Evolutionary conservation across 1,140 invertebrate genomes (phyloP), one percentile per base, ranked within the genome.

Genomic region (Lepidotrigona ventralis): DNA sequence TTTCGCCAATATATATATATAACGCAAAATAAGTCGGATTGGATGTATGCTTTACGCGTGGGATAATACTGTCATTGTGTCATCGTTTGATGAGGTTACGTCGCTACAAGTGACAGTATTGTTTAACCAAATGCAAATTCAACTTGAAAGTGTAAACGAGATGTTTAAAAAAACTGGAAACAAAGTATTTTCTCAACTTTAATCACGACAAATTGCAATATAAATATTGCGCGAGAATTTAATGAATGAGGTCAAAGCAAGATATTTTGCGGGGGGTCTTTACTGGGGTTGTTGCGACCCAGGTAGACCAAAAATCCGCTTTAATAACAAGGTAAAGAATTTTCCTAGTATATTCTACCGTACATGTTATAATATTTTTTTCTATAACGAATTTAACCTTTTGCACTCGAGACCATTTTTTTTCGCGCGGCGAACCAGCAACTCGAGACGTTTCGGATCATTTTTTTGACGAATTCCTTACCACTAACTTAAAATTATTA

Each of bases 311-410:
- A 82, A 73, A 66, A 83, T 79, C 53, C 79, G 78, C 83, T 72
- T 82, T 84, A 88, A 85, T 46, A 85, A 76, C 74, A 88, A 89
- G 88, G 88, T 89, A 88, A 70, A 60, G 1, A n/a, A 58, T n/a
- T 15, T n/a, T 56, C 72, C 46, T 72, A 26, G 19, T 33, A 29
- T 11, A 39, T 23, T n/a, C 4, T 21, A 9, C 3, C 51, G n/a
- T 71, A 8, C 33, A 14, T 26, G 54, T 46, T 4, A 19, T 1
- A 53, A 26, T 64, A 53, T 23, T 15, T 4, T n/a, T 63, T 23
- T 21, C 6, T 4, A 29, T 54, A 39, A 33, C 21, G 6, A 70
- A 26, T 12, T 23, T 68, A n/a, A n/a, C n/a, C n/a, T n/a, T n/a
- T n/a, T n/a, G n/a, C n/a, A n/a, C n/a, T n/a, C n/a, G n/a, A n/a